phyloP scores from a whole-genome alignment of 2,797 vertebrate species.

The Tadarida brasiliensis region DNA sequence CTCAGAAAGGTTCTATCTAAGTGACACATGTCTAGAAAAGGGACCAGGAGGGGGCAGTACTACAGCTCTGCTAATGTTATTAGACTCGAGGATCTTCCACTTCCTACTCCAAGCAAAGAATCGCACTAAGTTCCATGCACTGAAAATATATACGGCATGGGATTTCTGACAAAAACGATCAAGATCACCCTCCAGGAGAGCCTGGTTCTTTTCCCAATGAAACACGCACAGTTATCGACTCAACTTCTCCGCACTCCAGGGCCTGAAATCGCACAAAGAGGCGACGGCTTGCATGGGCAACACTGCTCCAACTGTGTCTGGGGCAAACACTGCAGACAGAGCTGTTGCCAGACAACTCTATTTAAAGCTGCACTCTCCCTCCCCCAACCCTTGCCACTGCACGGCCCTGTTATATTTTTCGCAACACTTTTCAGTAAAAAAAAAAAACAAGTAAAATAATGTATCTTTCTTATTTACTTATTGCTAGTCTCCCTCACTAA shows the following conservation, averaged over 20 bases:
- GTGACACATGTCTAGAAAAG: background rate
- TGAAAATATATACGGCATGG: background rate
- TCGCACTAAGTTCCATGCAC: background rate
- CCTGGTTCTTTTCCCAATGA: background rate
- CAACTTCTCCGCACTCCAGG: background rate
- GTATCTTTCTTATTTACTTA: background rate
- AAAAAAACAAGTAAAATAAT: too few relatives aligned
- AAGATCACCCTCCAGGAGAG: background rate
- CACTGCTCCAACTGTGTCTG: background rate
- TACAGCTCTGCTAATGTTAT: background rate
- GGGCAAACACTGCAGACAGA: background rate
- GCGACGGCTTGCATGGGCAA: fast-evolving
- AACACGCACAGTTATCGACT: background rate
- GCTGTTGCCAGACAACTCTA: background rate
- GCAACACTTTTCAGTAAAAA: background rate
- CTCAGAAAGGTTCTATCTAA: background rate
- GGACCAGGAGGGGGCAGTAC: too few relatives aligned
- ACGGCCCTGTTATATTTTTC: background rate
- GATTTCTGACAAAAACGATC: background rate
- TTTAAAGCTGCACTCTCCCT: background rate
- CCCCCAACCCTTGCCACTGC: too few relatives aligned
- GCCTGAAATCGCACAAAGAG: background rate
- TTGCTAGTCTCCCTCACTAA: background rate
- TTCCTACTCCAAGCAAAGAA: background rate
- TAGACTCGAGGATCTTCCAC: background rate